A percentile compares a stretch with the other conserved stretches of the same genome.
phyloP scores from a whole-genome alignment of 2,888 invertebrate species.

The Melinaea marsaeus region DNA sequence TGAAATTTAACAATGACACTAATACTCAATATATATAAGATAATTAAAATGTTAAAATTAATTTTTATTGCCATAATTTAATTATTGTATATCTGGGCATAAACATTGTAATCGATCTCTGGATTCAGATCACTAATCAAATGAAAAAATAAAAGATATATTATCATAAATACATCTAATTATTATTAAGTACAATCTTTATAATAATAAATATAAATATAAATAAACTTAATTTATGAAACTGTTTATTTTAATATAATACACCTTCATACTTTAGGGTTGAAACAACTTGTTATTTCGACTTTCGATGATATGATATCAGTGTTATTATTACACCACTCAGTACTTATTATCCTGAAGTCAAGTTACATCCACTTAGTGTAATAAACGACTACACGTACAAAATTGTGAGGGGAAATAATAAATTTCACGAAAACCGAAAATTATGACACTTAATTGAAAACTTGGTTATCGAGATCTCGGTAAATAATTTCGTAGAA shows the following conservation, averaged over 20 bases:
- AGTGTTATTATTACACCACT: conserved; percentile 32
- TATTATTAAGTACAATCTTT: too few relatives aligned
- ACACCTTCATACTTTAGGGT: conserved; percentile 23
- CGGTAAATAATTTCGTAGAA: conserved; percentile 71
- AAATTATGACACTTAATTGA: conserved; percentile 74
- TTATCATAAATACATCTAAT: conserved; percentile 29
- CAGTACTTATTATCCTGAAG: conserved; percentile 33
- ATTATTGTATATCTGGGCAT: too few relatives aligned
- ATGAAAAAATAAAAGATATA: too few relatives aligned
- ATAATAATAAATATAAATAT: too few relatives aligned
- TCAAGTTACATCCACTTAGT: conserved; percentile 40
- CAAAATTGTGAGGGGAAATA: conserved; percentile 63
- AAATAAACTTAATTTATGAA: too few relatives aligned
- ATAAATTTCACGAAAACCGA: conserved; percentile 64
- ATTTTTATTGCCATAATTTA: too few relatives aligned
- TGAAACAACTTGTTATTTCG: neutral
- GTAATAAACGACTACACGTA: conserved; percentile 58
- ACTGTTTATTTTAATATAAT: conserved; percentile 35
- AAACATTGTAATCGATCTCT: too few relatives aligned
- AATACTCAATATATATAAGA: too few relatives aligned
- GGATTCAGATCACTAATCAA: too few relatives aligned
- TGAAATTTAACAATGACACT: conserved; percentile 35
- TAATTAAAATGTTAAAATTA: too few relatives aligned
- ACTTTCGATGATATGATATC: conserved; percentile 9
- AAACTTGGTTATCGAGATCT: conserved; percentile 68